Evolutionary conservation across 2,888 invertebrate genomes (phyloP), one percentile per base, ranked within the genome.

Genomic region (Oscheius sp.): DNA sequence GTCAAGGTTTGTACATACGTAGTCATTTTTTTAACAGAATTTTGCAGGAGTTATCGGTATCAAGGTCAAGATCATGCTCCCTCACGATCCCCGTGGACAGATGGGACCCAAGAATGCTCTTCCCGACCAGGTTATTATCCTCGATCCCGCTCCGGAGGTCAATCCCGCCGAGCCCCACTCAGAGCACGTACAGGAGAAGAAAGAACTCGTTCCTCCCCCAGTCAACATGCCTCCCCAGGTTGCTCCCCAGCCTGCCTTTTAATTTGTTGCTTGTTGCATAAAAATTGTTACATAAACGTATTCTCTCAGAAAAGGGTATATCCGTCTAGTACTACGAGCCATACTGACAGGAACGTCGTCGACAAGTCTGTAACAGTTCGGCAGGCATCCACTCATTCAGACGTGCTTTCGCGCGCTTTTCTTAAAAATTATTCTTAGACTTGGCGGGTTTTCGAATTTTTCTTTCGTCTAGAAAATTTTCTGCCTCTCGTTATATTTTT

Each of bases 11-110:
- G 72, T 73, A 21, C 9, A 21, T 21, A 37, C 13, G 9, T 13
- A 37, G 29, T 29, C 2, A 37, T 35, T 42, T 11, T 4, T 42
- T 65, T 21, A 21, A 21, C 21, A 21, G 48, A 11, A 4, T 21
- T 2, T 58, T 86, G 10, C 82, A 92, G 92, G 92, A 89, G 92
- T 93, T 68, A 90, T 93, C 85, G 93, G 93, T 72, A 93, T 93
- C 83, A 93, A 94, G 92, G 94, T 96, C 1, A 99, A 99, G 91
- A 99, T 99, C 91, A 99, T 99, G 99, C 93, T 99, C 91, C 97
- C 97, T 57, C 96, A 95, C 93, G 99, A 99, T 92, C 94, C 96
- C 78, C 94, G 93, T 90, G 98, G 98, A 91, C 97, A 98, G 92
- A 95, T 93, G 88, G 99, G 98, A 71, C 98, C 98, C 82, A 96